Conservation (phyloP, 2,113 vertebrate genomes). For the Deroptyus accipitrinus region DNA sequence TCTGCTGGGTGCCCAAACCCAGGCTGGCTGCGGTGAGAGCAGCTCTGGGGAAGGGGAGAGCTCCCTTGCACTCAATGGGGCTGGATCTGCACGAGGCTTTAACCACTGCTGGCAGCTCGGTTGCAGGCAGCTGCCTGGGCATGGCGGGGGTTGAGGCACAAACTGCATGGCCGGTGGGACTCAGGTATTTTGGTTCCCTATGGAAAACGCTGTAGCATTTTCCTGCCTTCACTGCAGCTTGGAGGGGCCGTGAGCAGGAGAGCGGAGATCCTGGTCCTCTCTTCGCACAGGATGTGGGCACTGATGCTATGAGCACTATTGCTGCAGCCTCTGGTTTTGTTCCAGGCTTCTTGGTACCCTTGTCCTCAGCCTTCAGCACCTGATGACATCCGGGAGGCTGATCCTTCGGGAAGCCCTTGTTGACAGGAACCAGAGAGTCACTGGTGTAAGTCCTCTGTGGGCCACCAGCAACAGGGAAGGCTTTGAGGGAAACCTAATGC, state of each 20-base stretch:
- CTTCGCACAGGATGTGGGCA: neutral
- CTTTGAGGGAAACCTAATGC: neutral
- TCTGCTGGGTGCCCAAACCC: too few species aligned
- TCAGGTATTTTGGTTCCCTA: fast-evolving
- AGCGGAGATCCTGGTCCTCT: neutral
- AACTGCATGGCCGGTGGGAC: too few species aligned
- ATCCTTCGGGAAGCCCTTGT: constrained; percentile 83
- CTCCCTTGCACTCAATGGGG: fast-evolving
- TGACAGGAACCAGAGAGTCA: constrained; percentile 81
- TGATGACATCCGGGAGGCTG: constrained; percentile 80
- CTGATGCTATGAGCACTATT: neutral
- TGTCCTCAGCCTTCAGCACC: constrained; percentile 87
- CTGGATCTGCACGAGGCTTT: neutral
- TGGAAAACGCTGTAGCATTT: neutral
- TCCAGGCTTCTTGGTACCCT: constrained; percentile 85
- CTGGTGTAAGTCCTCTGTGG: constrained; percentile 69
- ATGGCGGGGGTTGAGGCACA: neutral
- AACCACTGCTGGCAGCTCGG: neutral
- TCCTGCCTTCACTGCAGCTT: fast-evolving
- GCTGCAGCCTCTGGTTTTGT: neutral
- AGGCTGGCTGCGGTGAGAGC: neutral
- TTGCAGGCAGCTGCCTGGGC: neutral
- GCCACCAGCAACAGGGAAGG: neutral
- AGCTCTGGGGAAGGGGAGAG: neutral
- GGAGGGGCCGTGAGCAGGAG: neutral